Conservation (phyloP, 1,140 invertebrate genomes). For the Drosophila prosaltans region DNA sequence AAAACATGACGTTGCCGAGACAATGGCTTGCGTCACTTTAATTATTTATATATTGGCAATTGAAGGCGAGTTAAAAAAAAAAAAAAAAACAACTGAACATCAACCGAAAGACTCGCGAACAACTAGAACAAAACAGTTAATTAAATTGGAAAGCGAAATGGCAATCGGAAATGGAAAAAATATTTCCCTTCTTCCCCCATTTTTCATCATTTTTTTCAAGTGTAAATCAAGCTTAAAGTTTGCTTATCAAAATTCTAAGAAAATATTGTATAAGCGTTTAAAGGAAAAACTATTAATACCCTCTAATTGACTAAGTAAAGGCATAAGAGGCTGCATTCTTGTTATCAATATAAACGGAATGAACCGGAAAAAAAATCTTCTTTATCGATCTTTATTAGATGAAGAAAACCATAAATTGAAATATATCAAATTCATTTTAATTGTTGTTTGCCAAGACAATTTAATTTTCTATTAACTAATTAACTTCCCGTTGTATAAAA, state of each 20-base stretch:
- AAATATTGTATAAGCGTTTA: conserved; percentile 37
- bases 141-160: conserved; percentile 69
- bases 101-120: not conserved
- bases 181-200: not conserved
- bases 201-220: conserved; percentile 54
- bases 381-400: too few species aligned
- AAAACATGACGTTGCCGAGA: conserved; percentile 56
- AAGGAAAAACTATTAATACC: too few species aligned
- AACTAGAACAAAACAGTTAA: conserved; percentile 57
- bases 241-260: conserved; percentile 56
- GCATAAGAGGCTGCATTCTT: not conserved
- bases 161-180: conserved; percentile 22
- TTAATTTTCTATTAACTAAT: too few species aligned
- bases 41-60: conserved; percentile 54
- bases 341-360: too few species aligned
- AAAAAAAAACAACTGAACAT: conserved; percentile 21
- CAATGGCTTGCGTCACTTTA: conserved; percentile 58
- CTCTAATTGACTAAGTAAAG: not conserved
- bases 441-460: too few species aligned
- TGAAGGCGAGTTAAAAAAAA: conserved; percentile 52
- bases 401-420: too few species aligned
- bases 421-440: too few species aligned
- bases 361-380: too few species aligned
- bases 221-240: conserved; percentile 66
- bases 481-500: too few species aligned